Evolutionary conservation across 2,888 invertebrate species (phyloP).

Genomic region (Alloscopus bannaensis): DNA sequence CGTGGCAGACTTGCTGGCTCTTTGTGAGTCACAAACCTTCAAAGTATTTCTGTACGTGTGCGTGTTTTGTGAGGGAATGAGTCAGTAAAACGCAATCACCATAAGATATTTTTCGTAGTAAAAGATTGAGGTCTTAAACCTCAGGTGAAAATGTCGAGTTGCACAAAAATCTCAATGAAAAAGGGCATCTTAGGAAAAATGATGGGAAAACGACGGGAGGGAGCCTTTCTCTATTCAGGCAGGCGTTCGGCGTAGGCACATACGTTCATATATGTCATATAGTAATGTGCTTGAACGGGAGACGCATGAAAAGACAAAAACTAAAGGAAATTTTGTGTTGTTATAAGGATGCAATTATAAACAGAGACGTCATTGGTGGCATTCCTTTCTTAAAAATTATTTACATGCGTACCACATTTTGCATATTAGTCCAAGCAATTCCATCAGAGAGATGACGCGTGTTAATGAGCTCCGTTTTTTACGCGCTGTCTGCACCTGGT

Average conservation of each 20-base stretch:
- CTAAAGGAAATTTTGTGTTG: background rate
- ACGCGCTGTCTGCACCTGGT: background rate
- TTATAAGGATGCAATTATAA: background rate
- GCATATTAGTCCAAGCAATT: background rate
- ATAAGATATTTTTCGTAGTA: conserved; percentile 21
- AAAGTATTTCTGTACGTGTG: too few relatives aligned
- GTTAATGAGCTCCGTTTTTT: conserved; percentile 11
- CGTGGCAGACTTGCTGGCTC: conserved; percentile 9
- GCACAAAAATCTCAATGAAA: conserved; percentile 6
- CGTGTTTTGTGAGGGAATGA: conserved; percentile 8
- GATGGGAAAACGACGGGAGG: conserved; percentile 1
- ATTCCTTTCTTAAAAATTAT: background rate
- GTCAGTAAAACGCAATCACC: conserved; percentile 22
- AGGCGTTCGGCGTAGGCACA: background rate
- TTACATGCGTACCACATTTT: background rate
- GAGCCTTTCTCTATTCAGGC: background rate
- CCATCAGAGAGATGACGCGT: too few relatives aligned
- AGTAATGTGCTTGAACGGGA: background rate
- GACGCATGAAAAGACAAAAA: background rate
- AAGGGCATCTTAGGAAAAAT: background rate
- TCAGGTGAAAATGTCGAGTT: conserved; percentile 39
- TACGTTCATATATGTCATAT: background rate
- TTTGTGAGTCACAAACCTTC: background rate
- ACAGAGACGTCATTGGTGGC: background rate
- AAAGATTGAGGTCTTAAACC: conserved; percentile 40